These are phyloP conservation scores for Protophormia terraenovae DNA, from an alignment of 2,888 invertebrate genomes.

Conservation along the genomic window DNA sequence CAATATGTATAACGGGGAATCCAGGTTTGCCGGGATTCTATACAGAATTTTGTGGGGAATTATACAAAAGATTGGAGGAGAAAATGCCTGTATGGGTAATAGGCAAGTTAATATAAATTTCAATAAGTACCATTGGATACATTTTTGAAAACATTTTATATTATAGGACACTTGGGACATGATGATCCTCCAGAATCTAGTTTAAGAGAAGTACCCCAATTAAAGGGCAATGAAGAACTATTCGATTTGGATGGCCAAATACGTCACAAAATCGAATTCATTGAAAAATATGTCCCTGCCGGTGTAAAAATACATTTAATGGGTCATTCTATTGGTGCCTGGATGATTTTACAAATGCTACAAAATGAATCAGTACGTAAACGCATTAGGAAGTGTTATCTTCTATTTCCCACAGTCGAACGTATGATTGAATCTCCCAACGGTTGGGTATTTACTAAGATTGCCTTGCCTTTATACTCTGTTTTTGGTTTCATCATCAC, in stretches of 20 bases:
- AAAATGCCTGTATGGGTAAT: conserved; percentile 90
- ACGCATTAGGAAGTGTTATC: conserved; percentile 85
- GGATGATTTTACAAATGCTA: conserved; percentile 89
- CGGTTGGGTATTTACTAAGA: conserved; percentile 86
- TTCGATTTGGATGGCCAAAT: conserved; percentile 90
- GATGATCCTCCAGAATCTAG: conserved; percentile 85
- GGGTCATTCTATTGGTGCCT: conserved; percentile 95
- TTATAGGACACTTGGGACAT: conserved; percentile 88
- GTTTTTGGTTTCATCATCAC: conserved; percentile 82
- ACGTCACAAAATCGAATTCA: conserved; percentile 83
- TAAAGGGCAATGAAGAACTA: conserved; percentile 83
- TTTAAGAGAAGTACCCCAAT: conserved; percentile 81
- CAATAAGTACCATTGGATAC: not conserved
- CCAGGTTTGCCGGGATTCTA: conserved; percentile 94
- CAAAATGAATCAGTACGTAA: conserved; percentile 83
- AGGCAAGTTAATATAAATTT: conserved; percentile 81
- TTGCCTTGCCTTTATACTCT: conserved; percentile 83
- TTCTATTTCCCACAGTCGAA: conserved; percentile 94
- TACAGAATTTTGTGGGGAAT: conserved; percentile 85
- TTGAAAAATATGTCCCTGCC: conserved; percentile 87
- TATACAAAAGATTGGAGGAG: conserved; percentile 84
- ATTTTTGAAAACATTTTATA: not conserved
- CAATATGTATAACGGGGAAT: conserved; percentile 92
- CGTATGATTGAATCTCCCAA: conserved; percentile 89
- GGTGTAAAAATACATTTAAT: conserved; percentile 90